phyloP scores from a whole-genome alignment of 2,797 vertebrate genomes.

The Rhinatrema bivittatum region DNA sequence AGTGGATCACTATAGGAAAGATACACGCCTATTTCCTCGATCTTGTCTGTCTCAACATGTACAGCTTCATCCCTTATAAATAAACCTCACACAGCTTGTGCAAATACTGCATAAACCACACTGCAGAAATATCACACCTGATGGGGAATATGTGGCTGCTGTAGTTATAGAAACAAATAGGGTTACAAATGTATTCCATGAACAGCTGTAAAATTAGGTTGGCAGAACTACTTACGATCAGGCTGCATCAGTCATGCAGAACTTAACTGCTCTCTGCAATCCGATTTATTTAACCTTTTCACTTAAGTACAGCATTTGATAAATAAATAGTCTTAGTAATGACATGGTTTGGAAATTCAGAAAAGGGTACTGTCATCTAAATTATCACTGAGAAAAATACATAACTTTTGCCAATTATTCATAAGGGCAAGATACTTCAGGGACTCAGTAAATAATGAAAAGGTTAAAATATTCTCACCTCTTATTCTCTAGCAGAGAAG shows the following conservation, averaged over 20 bases:
- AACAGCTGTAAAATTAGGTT: too few species aligned
- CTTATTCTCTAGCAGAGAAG: background rate
- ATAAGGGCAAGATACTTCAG: conserved; percentile 1
- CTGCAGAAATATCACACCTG: too few species aligned
- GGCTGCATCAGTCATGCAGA: conserved; percentile 1
- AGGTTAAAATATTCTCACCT: background rate
- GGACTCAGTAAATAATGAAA: background rate
- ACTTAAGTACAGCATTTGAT: background rate
- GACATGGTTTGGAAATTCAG: conserved; percentile 1
- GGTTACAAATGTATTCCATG: too few species aligned
- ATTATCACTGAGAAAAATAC: conserved; percentile 1
- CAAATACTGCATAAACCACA: too few species aligned
- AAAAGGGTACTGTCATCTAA: background rate
- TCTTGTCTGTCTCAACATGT: too few species aligned
- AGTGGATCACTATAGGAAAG: too few species aligned
- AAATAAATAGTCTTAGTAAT: background rate
- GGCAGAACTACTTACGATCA: too few species aligned
- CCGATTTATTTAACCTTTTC: conserved; percentile 3
- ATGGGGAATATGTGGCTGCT: too few species aligned
- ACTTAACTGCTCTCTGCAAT: background rate
- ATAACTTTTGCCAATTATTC: background rate
- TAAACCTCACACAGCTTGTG: too few species aligned
- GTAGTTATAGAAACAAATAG: too few species aligned
- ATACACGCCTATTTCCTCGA: too few species aligned
- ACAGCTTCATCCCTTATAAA: too few species aligned